Base-by-base conservation (phyloP, 2,888 invertebrate species). In the Smittia sp. region DNA sequence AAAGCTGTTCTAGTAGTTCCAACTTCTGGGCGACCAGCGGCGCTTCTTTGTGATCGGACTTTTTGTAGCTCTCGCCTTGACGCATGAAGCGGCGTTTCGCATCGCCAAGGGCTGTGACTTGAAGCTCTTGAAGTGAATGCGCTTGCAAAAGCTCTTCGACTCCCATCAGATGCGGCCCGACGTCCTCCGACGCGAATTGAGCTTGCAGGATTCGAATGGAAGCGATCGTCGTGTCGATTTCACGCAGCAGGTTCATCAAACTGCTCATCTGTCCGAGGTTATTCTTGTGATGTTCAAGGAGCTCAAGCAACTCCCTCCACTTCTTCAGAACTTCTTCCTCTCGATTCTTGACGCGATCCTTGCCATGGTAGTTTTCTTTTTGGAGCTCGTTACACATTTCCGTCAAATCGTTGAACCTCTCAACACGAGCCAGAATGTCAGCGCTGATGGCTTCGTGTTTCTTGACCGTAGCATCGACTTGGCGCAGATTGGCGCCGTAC, bases 371-470 rank as follows among this genome's bases (percentile, higher is more conserved):
- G 77, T 92, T 91, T 84, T 98, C 98, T 39, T 88, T 86, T 25
- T 93, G 92, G 73, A 99, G 85, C 80, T 98, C 97, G 68, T 91
- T 90, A 1, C 95, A 94, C 94, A 99, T 96, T 73, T 92, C 91
- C 0, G 93, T 93, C 63, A 99, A 85, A 82, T 96, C 94, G 77
- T 94, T 92, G 80, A 98, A 97, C 9, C 98, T 88, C 80, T 98
- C 97, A 79, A 95, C 94, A 74, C 91, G 86, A 13, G 98, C 95
- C 73, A 97, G 84, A 74, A 98, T 98, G 80, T 98, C 98, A 0
- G 98, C 97, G 75, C 94, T 94, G 76, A 98, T 96, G 15, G 98
- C 98, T 82, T 98, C 98, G 80, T 98, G 98, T 80, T 98, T 98
- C 84, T 98, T 98, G 52, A 98, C 90, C 0, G 97, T 96, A 1